Base-by-base conservation (phyloP, 2,113 vertebrate genomes). In the Percina caprodes region DNA sequence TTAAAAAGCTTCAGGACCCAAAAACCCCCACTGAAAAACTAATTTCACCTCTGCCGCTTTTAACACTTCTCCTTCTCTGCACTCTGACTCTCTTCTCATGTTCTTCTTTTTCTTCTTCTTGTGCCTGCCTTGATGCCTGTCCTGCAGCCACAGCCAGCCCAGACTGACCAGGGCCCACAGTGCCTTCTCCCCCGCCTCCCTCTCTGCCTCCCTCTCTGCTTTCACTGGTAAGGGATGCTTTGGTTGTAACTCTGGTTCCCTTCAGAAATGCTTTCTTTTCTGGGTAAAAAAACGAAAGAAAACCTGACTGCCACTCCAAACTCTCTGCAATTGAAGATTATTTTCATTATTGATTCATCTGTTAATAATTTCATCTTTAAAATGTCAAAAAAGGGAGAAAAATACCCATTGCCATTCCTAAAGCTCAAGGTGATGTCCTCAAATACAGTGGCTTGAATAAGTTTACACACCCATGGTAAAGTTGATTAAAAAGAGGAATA, bases 181-280 rank as follows among this genome's bases (percentile, higher is more conserved):
- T 98, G 97, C 97, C 96, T 99, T 99, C 96, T 97, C 97, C 94
- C 96, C 97, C 15, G 96, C 96, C 74, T 96, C 96, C 90, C 98
- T 99, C 93, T 96, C 97, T 91, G 96, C 96, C 75, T 96, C 96
- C 87, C 97, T 99, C 92, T 96, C 97, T 92, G 94, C 97, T 85
- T 99, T 99, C 94, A 97, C 98, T 77, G 98, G 98, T 99, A 96
- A 98, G 96, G 24, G 33, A 23, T 26, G 62, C 74, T 79, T 74
- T 16, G 21, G 15, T 49, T 46, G 2, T 19, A 33, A 61, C 73
- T 21, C 55, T 24, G 7, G 23, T 52, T 73, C 42, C 0, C 65
- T 42, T 39, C 70, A 52, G 3, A 16, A 30, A 39, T 2, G 5
- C 45, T 59, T 35, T n/a, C n/a, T 8, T 8, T 26, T 3, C 46